Evolutionary conservation across 2,113 vertebrate species (phyloP).

Genomic region (Platichthys stellatus): DNA sequence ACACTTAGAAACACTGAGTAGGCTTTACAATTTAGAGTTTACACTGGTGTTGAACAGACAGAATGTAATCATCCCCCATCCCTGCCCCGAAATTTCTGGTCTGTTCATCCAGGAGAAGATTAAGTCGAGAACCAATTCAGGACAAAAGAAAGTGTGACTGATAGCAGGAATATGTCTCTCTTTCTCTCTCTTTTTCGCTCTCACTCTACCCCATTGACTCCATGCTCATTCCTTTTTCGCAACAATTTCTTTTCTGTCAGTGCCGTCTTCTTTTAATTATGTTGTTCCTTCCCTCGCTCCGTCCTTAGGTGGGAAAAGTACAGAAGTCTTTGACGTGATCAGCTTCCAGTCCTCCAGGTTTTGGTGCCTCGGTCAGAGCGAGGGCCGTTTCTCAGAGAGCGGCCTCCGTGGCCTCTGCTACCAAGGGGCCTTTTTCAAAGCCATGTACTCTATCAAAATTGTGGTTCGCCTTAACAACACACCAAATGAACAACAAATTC

Average conservation of each 20-base stretch:
- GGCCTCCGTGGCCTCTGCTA: slow-evolving; percentile 13
- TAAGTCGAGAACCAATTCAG: slow-evolving; percentile 64
- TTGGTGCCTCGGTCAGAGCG: slow-evolving; percentile 39
- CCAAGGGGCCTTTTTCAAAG: slow-evolving; percentile 59
- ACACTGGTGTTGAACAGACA: slow-evolving; percentile 75
- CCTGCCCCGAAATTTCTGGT: slow-evolving; percentile 53
- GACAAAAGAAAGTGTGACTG: slow-evolving; percentile 57
- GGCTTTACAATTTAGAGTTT: slow-evolving; percentile 77
- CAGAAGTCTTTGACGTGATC: slow-evolving; percentile 55
- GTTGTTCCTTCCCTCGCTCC: slow-evolving; percentile 38
- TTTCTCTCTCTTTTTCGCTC: slow-evolving; percentile 1
- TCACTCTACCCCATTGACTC: slow-evolving; percentile 24
- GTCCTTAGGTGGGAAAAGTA: slow-evolving; percentile 53
- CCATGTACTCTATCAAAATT: slow-evolving; percentile 42
- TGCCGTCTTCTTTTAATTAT: slow-evolving; percentile 54
- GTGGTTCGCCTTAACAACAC: slow-evolving; percentile 55
- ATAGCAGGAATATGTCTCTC: slow-evolving; percentile 56
- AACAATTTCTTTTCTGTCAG: slow-evolving; percentile 54
- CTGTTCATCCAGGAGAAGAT: slow-evolving; percentile 60
- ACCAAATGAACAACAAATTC: slow-evolving; percentile 72
- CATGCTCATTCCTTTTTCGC: slow-evolving; percentile 22
- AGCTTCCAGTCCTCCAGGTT: slow-evolving; percentile 40
- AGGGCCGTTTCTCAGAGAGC: slow-evolving; percentile 21
- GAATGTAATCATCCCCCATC: slow-evolving; percentile 60
- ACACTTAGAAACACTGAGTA: slow-evolving; percentile 79